phyloP scores from a whole-genome alignment of 2,888 invertebrate species.

The Drosophila prostipennis region DNA sequence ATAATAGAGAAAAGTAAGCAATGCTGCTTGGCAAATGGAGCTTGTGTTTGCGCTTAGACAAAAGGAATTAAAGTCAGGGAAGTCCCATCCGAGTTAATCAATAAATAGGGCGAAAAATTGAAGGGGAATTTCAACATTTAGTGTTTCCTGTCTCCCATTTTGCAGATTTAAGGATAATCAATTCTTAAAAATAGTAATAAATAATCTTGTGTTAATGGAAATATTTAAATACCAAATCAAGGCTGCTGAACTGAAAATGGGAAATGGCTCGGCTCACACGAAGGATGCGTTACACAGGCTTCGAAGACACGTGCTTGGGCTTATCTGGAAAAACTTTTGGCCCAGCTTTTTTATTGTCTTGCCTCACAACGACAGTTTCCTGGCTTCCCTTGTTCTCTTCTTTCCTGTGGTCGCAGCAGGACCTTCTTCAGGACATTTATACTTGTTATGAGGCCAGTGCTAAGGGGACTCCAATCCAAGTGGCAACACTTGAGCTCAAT shows the following conservation, averaged over 20 bases:
- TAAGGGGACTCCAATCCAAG: slow-evolving; percentile 30
- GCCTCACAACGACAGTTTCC: slow-evolving; percentile 7
- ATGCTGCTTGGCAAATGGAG: slow-evolving; percentile 24
- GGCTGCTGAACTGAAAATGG: too few species aligned
- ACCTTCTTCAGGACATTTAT: slow-evolving; percentile 52
- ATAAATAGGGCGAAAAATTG: background rate
- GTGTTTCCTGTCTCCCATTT: too few species aligned
- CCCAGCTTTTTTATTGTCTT: slow-evolving; percentile 34
- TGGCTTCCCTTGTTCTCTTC: background rate
- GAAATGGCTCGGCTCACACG: background rate
- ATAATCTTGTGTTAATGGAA: background rate
- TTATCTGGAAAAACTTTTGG: slow-evolving; percentile 35
- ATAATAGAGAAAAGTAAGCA: slow-evolving; percentile 48
- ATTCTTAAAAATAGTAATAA: too few species aligned
- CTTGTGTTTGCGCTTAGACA: slow-evolving; percentile 25
- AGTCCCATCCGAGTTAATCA: slow-evolving; percentile 12
- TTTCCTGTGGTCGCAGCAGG: slow-evolving; percentile 24
- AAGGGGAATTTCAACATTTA: background rate
- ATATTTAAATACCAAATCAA: background rate
- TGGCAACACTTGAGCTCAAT: slow-evolving; percentile 72
- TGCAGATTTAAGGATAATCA: background rate
- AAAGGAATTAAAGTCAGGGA: slow-evolving; percentile 16
- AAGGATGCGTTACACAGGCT: slow-evolving; percentile 19
- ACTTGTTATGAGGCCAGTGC: slow-evolving; percentile 62
- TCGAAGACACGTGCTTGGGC: slow-evolving; percentile 33